Evolutionary conservation across 2,113 vertebrate genomes (phyloP).

Genomic region (Gymnogyps californianus): DNA sequence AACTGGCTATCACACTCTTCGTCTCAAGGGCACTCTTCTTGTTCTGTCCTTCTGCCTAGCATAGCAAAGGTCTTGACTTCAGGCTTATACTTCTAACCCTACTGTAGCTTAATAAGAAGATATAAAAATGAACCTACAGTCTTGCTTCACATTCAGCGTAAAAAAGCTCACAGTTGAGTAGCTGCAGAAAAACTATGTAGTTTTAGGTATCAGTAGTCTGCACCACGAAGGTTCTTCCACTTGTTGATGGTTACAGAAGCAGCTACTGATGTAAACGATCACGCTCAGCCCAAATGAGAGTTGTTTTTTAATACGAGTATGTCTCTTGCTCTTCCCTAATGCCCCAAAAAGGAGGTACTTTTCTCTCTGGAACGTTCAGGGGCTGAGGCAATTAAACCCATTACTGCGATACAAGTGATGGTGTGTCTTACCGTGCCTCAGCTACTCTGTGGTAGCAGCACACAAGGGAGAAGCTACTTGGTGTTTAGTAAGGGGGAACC

Average conservation of each 20-base stretch:
- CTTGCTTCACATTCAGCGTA: not conserved
- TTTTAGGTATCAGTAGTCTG: not conserved
- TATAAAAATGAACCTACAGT: not conserved
- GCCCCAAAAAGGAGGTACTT: not conserved
- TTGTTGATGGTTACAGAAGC: not conserved
- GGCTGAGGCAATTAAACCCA: not conserved
- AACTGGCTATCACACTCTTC: not conserved
- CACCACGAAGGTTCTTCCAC: not conserved
- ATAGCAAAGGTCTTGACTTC: not conserved
- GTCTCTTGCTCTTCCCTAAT: not conserved
- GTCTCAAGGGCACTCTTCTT: not conserved
- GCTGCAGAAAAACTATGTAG: not conserved
- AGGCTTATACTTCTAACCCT: not conserved
- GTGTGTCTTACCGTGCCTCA: not conserved
- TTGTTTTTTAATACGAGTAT: accelerated
- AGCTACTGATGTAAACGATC: not conserved
- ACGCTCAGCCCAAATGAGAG: not conserved
- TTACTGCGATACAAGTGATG: not conserved
- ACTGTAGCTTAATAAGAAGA: not conserved
- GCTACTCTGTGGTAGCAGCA: not conserved
- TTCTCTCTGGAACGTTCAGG: not conserved
- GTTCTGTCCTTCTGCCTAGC: not conserved
- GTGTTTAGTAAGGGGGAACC: not conserved
- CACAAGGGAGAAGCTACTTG: not conserved
- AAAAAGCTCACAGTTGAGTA: not conserved